Conservation (phyloP, 2,113 vertebrate species). For the Rhinoderma darwinii region DNA sequence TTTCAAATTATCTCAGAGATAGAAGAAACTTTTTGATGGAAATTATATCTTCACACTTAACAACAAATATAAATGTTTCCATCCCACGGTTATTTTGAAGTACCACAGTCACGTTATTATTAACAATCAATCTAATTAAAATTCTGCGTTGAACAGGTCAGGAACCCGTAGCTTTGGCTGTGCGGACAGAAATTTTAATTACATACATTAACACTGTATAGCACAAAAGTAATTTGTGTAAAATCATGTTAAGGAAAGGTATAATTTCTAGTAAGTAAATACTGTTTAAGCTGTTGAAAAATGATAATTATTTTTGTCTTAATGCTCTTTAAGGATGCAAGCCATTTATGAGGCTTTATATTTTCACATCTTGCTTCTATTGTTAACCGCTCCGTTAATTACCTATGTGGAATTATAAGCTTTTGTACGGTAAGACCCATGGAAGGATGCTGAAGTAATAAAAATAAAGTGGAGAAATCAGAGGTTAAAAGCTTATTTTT, state of each 20-base stretch:
- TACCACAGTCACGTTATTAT: not conserved
- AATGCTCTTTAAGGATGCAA: slow-evolving; percentile 33
- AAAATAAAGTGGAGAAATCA: slow-evolving; percentile 70
- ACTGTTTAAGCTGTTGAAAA: slow-evolving; percentile 36
- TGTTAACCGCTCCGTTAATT: slow-evolving; percentile 48
- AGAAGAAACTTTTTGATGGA: not conserved
- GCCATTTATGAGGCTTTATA: slow-evolving; percentile 27
- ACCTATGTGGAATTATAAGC: slow-evolving; percentile 36
- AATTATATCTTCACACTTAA: not conserved
- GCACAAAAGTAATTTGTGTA: not conserved
- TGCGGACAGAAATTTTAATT: slow-evolving; percentile 19
- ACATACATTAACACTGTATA: slow-evolving; percentile 18
- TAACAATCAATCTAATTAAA: slow-evolving; percentile 22
- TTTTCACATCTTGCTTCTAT: slow-evolving; percentile 36
- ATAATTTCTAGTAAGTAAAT: slow-evolving; percentile 41
- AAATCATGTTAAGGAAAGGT: slow-evolving; percentile 42
- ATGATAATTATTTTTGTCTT: slow-evolving; percentile 50
- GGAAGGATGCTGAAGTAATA: slow-evolving; percentile 51
- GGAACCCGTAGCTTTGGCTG: not conserved
- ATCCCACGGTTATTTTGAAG: not conserved
- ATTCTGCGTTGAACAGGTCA: slow-evolving; percentile 2
- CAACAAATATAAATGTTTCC: not conserved
- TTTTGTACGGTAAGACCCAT: slow-evolving; percentile 30
- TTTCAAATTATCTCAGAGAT: not conserved
- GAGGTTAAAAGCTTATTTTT: slow-evolving; percentile 73